phyloP scores from a whole-genome alignment of 2,113 vertebrate species.

The Labeo rohita region DNA sequence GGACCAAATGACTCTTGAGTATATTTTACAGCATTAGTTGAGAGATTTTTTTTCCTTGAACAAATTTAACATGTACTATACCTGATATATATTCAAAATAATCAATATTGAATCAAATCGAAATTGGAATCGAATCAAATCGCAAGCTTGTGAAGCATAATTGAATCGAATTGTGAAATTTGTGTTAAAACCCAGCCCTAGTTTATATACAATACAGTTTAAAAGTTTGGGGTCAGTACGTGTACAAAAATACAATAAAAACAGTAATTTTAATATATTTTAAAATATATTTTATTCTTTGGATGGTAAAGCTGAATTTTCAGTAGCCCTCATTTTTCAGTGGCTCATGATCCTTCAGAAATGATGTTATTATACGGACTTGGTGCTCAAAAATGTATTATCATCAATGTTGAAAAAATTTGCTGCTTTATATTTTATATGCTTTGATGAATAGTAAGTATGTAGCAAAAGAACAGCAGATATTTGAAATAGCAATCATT shows the following conservation, averaged over 20 bases:
- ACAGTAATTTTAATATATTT: background rate
- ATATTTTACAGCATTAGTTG: no score
- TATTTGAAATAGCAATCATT: background rate
- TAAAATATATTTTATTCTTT: no score
- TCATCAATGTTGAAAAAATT: background rate
- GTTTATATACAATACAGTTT: background rate
- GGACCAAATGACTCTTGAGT: no score
- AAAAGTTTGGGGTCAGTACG: background rate
- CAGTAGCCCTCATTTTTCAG: background rate
- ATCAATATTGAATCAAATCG: no score
- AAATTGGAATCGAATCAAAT: no score
- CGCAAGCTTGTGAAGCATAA: no score
- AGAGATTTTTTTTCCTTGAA: no score
- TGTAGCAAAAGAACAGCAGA: background rate
- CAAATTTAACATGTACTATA: no score
- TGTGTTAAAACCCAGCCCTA: no score
- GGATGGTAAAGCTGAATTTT: background rate
- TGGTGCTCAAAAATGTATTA: background rate
- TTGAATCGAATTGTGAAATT: no score
- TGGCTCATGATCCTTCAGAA: background rate
- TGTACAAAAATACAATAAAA: background rate
- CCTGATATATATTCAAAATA: no score
- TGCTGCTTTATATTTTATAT: background rate
- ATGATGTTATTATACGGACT: background rate
- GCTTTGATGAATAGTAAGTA: background rate